These are phyloP conservation scores for Hoplias malabaricus DNA, from an alignment of 2,113 vertebrate genomes.

Conservation along the genomic window DNA sequence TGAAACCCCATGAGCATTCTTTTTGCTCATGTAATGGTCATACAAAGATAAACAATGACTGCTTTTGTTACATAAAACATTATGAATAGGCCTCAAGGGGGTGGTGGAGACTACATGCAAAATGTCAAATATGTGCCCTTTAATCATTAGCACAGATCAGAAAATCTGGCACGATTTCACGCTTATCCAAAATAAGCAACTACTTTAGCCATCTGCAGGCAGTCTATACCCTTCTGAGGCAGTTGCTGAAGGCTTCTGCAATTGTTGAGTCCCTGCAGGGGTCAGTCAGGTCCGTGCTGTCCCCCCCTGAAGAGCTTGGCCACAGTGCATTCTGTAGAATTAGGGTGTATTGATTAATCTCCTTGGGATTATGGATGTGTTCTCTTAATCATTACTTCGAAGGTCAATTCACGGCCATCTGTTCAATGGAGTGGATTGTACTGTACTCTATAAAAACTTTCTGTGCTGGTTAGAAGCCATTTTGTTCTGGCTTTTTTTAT, in stretches of 20 bases:
- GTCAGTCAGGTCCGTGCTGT: constrained; percentile 28
- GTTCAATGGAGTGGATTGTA: constrained; percentile 29
- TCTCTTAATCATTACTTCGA: constrained; percentile 55
- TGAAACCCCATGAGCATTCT: no score
- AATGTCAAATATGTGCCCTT: not conserved
- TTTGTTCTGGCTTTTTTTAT: no score
- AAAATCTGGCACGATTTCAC: not conserved
- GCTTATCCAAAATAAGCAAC: not conserved
- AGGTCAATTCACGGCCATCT: constrained; percentile 54
- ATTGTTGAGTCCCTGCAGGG: constrained; percentile 45
- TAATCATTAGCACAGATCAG: not conserved
- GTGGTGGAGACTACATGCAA: no score
- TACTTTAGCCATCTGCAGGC: constrained; percentile 22
- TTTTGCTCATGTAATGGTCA: no score
- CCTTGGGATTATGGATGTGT: constrained; percentile 53
- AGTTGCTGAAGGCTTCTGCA: constrained; percentile 32
- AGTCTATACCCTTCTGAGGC: constrained; percentile 29
- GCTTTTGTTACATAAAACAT: no score
- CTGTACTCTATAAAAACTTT: constrained; percentile 31
- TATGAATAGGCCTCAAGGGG: no score
- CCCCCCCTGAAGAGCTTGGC: constrained; percentile 28
- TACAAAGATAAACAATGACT: no score
- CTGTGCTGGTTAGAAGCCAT: not conserved
- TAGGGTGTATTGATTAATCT: constrained; percentile 59
- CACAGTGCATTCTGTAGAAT: constrained; percentile 50